Evolutionary conservation across 2,113 vertebrate genomes (phyloP).

Genomic region (Ochotona princeps): DNA sequence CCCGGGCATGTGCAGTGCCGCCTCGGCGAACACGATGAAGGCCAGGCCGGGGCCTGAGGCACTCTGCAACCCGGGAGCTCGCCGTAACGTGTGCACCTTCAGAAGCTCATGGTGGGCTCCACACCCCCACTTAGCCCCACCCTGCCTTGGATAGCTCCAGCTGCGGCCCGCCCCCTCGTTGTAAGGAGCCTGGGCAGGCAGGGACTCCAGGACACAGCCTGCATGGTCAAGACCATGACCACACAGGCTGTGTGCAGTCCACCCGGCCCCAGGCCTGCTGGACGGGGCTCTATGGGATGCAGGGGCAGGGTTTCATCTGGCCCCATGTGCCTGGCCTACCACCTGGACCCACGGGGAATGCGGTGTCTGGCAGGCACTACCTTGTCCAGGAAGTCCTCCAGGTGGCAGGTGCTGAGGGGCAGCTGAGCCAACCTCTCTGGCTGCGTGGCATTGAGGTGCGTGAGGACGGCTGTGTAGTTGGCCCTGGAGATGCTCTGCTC

Average conservation of each 20-base stretch:
- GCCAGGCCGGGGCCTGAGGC: constrained; percentile 94
- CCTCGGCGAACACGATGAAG: constrained; percentile 94
- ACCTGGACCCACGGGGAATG: not conserved
- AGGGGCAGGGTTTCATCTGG: too few relatives aligned
- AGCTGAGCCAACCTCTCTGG: constrained; percentile 82
- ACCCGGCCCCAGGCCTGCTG: too few relatives aligned
- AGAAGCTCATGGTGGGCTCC: too few relatives aligned
- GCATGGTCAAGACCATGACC: too few relatives aligned
- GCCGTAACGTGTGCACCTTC: not conserved
- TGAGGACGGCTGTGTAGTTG: constrained; percentile 85
- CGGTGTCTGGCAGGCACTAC: constrained; percentile 85
- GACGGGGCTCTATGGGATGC: too few relatives aligned
- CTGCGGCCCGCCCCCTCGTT: too few relatives aligned
- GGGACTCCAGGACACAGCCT: too few relatives aligned
- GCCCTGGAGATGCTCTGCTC: constrained; percentile 89
- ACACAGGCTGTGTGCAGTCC: too few relatives aligned
- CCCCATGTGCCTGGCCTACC: too few relatives aligned
- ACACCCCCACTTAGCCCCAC: too few relatives aligned
- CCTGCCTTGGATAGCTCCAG: too few relatives aligned
- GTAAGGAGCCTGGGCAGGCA: too few relatives aligned
- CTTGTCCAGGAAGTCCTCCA: constrained; percentile 92
- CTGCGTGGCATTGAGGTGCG: constrained; percentile 82
- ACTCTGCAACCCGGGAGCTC: constrained; percentile 84
- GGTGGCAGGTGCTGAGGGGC: constrained; percentile 85
- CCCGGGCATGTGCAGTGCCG: constrained; percentile 91